Percentiles rank a stretch among this genome's conserved stretches.
phyloP scores from a whole-genome alignment of 2,888 invertebrate genomes.

The Cephalotes varians region DNA sequence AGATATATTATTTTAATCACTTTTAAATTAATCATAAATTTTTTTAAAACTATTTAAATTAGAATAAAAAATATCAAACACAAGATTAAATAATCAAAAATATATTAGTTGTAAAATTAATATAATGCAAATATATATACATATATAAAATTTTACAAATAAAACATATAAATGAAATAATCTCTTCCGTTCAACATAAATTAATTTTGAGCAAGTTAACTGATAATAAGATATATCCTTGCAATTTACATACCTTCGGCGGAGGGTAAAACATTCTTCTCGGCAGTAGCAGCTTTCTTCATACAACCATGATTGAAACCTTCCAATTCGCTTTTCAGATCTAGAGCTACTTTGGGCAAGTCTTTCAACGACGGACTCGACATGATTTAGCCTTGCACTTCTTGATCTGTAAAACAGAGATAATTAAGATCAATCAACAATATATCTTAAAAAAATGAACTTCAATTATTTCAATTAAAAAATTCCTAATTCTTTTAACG shows the following conservation, averaged over 20 bases:
- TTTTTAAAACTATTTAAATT: no score
- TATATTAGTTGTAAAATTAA: constrained; percentile 10
- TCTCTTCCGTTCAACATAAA: background rate
- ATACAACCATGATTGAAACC: constrained; percentile 95
- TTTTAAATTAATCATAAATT: no score
- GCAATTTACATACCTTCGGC: constrained; percentile 91
- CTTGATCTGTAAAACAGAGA: constrained; percentile 73
- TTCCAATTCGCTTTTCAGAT: constrained; percentile 96
- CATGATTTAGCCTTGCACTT: constrained; percentile 77
- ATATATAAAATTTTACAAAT: background rate
- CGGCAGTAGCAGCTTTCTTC: constrained; percentile 95
- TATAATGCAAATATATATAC: constrained; percentile 8
- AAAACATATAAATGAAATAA: constrained; percentile 12
- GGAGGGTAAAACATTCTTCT: constrained; percentile 96
- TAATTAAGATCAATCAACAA: constrained; percentile 16
- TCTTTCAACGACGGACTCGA: constrained; percentile 93
- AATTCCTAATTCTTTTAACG: background rate
- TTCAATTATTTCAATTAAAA: background rate
- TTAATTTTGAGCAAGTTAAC: background rate
- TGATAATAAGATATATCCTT: background rate
- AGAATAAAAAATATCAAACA: constrained; percentile 1
- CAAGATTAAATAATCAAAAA: constrained; percentile 19
- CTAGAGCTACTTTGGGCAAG: constrained; percentile 95
- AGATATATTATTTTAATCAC: background rate
- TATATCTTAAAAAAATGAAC: background rate